phyloP scores from a whole-genome alignment of 2,888 invertebrate species.

The Epistrophe grossulariae region DNA sequence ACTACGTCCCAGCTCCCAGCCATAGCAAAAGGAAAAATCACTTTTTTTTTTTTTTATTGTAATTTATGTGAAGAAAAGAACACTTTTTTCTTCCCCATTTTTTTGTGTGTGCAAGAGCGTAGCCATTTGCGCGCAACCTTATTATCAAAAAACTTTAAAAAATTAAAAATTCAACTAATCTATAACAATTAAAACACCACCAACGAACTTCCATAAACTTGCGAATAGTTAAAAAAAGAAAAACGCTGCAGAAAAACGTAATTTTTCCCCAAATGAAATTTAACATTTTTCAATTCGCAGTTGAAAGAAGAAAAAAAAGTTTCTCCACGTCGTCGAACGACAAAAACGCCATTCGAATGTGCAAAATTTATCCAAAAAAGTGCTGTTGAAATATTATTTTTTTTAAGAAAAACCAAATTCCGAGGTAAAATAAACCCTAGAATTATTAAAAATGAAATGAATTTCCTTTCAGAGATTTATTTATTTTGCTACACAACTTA shows the following conservation, averaged over 20 bases:
- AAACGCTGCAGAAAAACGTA: constrained; percentile 16
- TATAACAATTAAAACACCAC: constrained; percentile 10
- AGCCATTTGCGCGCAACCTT: constrained; percentile 73
- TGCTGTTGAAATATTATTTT: constrained; percentile 52
- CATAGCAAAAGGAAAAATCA: constrained; percentile 49
- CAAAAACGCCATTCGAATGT: constrained; percentile 67
- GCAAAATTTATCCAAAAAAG: constrained; percentile 66
- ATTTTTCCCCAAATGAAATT: constrained; percentile 24
- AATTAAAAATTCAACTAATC: constrained; percentile 1
- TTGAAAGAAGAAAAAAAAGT: constrained; percentile 53
- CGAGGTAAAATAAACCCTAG: constrained; percentile 32
- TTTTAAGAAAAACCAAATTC: constrained; percentile 21
- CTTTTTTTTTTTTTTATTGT: constrained; percentile 45
- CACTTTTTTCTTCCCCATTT: constrained; percentile 67
- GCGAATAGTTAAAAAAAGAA: background rate
- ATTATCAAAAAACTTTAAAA: background rate
- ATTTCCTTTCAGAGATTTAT: constrained; percentile 36
- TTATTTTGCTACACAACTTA: constrained; percentile 2
- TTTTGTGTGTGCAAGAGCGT: constrained; percentile 73
- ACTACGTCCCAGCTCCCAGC: constrained; percentile 24
- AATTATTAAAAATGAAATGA: constrained; percentile 14
- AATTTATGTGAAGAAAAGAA: constrained; percentile 55
- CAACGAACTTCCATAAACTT: constrained; percentile 19
- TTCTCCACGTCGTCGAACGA: constrained; percentile 71
- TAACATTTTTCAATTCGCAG: constrained; percentile 45